phyloP scores from a whole-genome alignment of 2,888 invertebrate genomes.

The Clostera curtula region DNA sequence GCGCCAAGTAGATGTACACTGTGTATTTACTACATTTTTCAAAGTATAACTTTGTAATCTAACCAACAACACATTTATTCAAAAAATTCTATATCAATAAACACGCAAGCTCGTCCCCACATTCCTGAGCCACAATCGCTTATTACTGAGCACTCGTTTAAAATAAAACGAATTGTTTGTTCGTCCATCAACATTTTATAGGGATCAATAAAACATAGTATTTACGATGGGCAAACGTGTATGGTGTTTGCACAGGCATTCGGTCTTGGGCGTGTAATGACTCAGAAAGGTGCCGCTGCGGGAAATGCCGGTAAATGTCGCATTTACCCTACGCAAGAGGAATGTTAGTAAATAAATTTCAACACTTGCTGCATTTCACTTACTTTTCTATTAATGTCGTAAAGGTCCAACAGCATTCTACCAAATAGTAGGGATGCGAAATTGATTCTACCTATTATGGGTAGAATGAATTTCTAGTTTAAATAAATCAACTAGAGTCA shows the following conservation, averaged over 20 bases:
- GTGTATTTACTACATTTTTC: no score
- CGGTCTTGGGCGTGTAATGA: conserved; percentile 36
- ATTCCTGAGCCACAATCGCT: conserved; percentile 4
- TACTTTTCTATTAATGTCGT: no score
- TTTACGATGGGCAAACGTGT: conserved; percentile 33
- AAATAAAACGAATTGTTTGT: conserved; percentile 23
- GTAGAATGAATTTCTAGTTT: no score
- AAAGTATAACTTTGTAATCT: no score
- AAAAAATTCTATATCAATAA: not conserved
- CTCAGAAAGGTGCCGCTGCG: conserved; percentile 40
- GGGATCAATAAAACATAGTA: conserved; percentile 39
- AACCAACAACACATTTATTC: not conserved
- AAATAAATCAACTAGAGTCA: no score
- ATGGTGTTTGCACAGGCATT: conserved; percentile 55
- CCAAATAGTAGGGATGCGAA: no score
- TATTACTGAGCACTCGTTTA: conserved; percentile 7
- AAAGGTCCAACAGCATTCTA: no score
- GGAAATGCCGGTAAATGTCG: conserved; percentile 29
- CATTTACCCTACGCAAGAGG: conserved; percentile 26
- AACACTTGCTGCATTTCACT: no score
- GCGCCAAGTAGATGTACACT: no score
- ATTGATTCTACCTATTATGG: no score
- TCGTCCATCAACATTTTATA: conserved; percentile 40
- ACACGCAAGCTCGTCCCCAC: conserved; percentile 1
- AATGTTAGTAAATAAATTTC: no score